Percentiles rank a stretch among this genome's conserved stretches.
Evolutionary conservation across 2,797 vertebrate species (phyloP).

Genomic region (Mus caroli): DNA sequence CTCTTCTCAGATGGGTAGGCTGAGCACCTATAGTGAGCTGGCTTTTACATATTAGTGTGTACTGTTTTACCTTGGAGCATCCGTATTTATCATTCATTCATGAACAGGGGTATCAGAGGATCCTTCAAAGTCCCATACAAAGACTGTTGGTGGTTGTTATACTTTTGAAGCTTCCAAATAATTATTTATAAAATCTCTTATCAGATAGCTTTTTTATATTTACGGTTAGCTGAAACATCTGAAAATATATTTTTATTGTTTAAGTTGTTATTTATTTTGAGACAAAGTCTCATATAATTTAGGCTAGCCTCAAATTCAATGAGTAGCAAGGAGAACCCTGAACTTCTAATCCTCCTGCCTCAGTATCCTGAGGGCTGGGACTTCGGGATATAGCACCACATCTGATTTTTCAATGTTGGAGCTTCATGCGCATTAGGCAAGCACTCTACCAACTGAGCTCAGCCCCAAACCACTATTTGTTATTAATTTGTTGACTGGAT

Average conservation of each 20-base stretch:
- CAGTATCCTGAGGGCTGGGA: background rate
- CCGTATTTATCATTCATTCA: background rate
- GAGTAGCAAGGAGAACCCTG: background rate
- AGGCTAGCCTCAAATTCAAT: background rate
- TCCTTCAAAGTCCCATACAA: background rate
- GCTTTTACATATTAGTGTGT: background rate
- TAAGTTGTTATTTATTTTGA: background rate
- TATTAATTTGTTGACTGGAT: background rate
- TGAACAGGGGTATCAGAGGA: background rate
- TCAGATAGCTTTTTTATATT: background rate
- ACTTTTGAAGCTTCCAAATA: background rate
- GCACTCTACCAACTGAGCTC: background rate
- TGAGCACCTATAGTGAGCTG: background rate
- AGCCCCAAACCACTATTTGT: background rate
- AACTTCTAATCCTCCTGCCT: background rate
- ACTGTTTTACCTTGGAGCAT: background rate
- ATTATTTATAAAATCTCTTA: background rate
- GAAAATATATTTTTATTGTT: background rate
- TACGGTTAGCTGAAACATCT: background rate
- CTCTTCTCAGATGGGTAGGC: background rate
- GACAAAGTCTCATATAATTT: background rate
- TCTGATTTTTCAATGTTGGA: background rate
- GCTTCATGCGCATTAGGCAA: background rate
- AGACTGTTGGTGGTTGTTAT: background rate
- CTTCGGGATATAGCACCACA: background rate